Evolutionary conservation across 2,888 invertebrate genomes (phyloP).

Genomic region (Melanotus villosus): DNA sequence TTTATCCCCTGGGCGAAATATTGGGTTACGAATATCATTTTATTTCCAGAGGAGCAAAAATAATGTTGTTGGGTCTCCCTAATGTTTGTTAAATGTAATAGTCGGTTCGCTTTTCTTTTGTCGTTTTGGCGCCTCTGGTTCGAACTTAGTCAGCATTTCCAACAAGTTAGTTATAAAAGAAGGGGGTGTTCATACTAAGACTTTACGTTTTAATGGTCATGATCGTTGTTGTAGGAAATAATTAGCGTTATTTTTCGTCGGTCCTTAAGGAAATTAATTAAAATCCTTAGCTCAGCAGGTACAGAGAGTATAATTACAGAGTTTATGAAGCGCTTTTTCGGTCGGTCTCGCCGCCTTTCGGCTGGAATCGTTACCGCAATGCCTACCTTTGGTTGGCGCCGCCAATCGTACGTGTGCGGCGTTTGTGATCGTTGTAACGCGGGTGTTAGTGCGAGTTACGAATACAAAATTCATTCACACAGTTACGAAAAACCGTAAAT

Average conservation of each 20-base stretch:
- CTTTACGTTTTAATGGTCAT: constrained; percentile 22
- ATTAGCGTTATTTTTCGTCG: constrained; percentile 30
- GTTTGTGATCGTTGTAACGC: constrained; percentile 15
- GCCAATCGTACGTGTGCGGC: constrained; percentile 43
- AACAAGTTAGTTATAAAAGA: constrained; percentile 10
- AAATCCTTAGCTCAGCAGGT: constrained; percentile 38
- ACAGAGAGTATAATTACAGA: constrained; percentile 36
- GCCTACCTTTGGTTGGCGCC: constrained; percentile 44
- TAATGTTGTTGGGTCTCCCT: too few species aligned
- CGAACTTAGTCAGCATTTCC: neutral
- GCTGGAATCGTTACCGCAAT: constrained; percentile 42
- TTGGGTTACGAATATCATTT: too few species aligned
- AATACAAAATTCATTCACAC: constrained; percentile 12
- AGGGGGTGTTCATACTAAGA: constrained; percentile 10
- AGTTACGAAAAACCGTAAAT: constrained; percentile 5
- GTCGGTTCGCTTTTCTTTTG: too few species aligned
- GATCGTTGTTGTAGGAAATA: constrained; percentile 29
- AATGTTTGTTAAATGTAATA: too few species aligned
- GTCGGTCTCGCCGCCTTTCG: constrained; percentile 17
- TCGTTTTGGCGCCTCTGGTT: neutral
- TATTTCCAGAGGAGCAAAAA: too few species aligned
- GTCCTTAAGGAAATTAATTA: constrained; percentile 37
- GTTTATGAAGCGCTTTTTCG: constrained; percentile 29
- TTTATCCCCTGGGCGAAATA: too few species aligned
- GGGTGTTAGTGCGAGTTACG: constrained; percentile 26